These are phyloP conservation scores for Mactra quadrangularis DNA, from an alignment of 1,140 invertebrate genomes.

Conservation along the genomic window DNA sequence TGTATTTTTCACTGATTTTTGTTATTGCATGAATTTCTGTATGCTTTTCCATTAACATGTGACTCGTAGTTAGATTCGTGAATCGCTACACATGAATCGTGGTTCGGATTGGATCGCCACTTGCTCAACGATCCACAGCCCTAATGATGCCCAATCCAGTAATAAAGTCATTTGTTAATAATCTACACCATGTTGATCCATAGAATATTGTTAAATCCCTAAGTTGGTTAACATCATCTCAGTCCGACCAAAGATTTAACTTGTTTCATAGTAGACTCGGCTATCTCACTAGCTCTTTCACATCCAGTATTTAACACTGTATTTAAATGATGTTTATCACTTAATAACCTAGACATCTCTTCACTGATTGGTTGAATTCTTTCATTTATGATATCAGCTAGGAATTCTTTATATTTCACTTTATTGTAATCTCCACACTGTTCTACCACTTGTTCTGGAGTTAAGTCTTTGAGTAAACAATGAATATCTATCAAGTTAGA, in stretches of 20 bases:
- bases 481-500: slow-evolving; percentile 95
- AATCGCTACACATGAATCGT: too few species aligned
- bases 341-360: slow-evolving; percentile 86
- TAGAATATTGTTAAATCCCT: too few species aligned
- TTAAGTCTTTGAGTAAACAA: slow-evolving; percentile 86
- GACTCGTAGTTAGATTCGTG: too few species aligned
- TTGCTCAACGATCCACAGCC: too few species aligned
- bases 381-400: slow-evolving; percentile 90
- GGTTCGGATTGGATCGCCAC: too few species aligned
- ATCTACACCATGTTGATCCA: too few species aligned
- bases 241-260: slow-evolving; percentile 85
- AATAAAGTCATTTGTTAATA: too few species aligned
- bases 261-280: slow-evolving; percentile 88
- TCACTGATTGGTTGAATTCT: slow-evolving; percentile 90
- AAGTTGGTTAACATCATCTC: slow-evolving; percentile 67
- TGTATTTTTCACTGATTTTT: too few species aligned
- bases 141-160: too few species aligned
- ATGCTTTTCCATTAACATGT: too few species aligned
- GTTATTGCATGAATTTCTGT: too few species aligned
- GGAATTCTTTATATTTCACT: slow-evolving; percentile 90
- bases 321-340: slow-evolving; percentile 87
- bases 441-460: slow-evolving; percentile 90
- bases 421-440: slow-evolving; percentile 88
- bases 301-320: slow-evolving; percentile 88
- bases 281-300: slow-evolving; percentile 88